These are phyloP conservation scores for Sitobion miscanthi DNA, from an alignment of 1,140 invertebrate species.

Conservation along the genomic window DNA sequence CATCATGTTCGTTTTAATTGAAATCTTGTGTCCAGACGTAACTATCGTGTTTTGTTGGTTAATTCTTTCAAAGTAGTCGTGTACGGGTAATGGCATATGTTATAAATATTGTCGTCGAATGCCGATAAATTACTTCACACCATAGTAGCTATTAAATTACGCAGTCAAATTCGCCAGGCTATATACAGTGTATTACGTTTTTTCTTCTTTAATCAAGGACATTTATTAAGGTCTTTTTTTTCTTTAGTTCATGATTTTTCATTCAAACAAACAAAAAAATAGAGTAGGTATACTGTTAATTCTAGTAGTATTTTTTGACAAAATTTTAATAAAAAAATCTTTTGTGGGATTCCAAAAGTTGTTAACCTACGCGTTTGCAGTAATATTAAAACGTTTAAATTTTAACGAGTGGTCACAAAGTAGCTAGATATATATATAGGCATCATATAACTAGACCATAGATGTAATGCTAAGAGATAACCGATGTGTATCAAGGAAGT, in stretches of 20 bases:
- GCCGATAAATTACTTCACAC: conserved; percentile 35
- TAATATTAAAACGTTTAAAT: not conserved
- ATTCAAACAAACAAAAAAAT: not conserved
- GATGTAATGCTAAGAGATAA: not conserved
- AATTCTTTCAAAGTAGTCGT: conserved; percentile 19
- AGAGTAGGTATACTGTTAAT: not conserved
- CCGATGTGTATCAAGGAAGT: not conserved
- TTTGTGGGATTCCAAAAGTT: not conserved
- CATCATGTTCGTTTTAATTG: conserved; percentile 40
- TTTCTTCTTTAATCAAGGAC: conserved; percentile 3
- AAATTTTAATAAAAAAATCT: not conserved
- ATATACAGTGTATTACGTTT: not conserved
- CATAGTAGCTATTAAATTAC: not conserved
- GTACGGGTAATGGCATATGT: not conserved
- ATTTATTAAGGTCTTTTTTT: not conserved
- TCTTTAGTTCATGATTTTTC: no score
- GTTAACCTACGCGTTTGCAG: not conserved
- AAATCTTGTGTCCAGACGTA: conserved; percentile 38
- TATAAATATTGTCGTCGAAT: not conserved
- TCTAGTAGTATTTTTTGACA: not conserved
- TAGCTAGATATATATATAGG: not conserved
- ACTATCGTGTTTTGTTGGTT: conserved; percentile 29
- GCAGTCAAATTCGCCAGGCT: not conserved
- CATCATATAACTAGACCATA: not conserved
- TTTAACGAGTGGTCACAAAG: not conserved